Evolutionary conservation across 2,113 vertebrate species (phyloP).

Genomic region (Donacobius atricapilla): DNA sequence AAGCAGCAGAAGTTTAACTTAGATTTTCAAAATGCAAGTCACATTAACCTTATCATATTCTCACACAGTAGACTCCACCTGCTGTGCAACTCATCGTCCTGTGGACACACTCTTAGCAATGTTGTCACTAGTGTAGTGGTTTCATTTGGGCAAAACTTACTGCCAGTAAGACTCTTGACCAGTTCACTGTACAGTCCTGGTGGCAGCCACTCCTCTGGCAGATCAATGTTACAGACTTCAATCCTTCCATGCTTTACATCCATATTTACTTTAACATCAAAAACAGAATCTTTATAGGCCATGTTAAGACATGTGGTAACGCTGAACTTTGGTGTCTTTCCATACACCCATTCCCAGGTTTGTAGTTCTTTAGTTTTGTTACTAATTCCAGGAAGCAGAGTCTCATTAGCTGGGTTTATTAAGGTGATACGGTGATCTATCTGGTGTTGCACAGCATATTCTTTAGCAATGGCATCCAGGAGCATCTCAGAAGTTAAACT

Average conservation of each 20-base stretch:
- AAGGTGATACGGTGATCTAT: conserved; percentile 43
- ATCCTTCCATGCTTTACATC: conserved; percentile 84
- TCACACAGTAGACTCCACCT: conserved; percentile 80
- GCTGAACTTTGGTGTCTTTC: conserved; percentile 88
- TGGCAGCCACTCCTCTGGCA: conserved; percentile 81
- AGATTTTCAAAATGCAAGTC: conserved; percentile 36
- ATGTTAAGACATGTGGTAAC: conserved; percentile 74
- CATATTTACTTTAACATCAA: conserved; percentile 72
- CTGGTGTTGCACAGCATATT: conserved; percentile 79
- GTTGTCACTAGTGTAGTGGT: conserved; percentile 1
- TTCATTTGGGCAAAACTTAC: conserved; percentile 79
- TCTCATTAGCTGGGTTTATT: conserved; percentile 83
- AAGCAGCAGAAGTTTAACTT: not conserved
- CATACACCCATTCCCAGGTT: conserved; percentile 92
- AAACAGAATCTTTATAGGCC: conserved; percentile 22
- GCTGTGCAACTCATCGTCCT: conserved; percentile 57
- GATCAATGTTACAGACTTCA: conserved; percentile 73
- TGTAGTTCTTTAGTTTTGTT: conserved; percentile 76
- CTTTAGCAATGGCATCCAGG: conserved; percentile 76
- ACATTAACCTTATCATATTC: conserved; percentile 80
- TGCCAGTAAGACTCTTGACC: conserved; percentile 72
- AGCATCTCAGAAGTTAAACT: conserved; percentile 79
- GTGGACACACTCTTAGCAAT: conserved; percentile 63
- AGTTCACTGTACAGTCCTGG: conserved; percentile 68
- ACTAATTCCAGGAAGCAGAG: conserved; percentile 78